Base-by-base conservation (phyloP, 2,797 vertebrate species). In the Pseudochaenichthys georgianus region DNA sequence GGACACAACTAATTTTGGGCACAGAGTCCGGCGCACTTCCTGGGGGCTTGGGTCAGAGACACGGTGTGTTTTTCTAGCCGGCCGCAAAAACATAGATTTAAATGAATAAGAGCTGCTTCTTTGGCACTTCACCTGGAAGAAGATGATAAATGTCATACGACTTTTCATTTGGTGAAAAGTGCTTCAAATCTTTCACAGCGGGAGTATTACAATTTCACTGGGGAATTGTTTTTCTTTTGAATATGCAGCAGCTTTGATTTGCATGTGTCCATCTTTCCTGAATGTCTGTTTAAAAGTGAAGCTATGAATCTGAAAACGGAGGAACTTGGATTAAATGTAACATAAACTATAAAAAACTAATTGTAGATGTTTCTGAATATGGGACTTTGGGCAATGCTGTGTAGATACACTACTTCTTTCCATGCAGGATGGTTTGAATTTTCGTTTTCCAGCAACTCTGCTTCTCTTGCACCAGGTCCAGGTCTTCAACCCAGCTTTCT, bases 401-500 rank as follows among this genome's bases (percentile, higher is more conserved):
- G 34, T 38, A 9, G 34, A 38, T 7, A 9, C 34, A 28, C 3
- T 45, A 3, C 1, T 12, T 5, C 13, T 10, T 54, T 48, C 51
- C 57, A 28, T 31, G 46, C 12, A 43, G 50, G 31, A 45, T 7
- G 34, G 13, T 59, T 64, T 64, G 17, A 31, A 47, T 63, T 13
- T 62, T 11, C 2, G 13, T 50, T 7, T 52, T n/a, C 38, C 41
- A 28, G 23, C 70, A 55, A 23, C 38, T 76, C 13, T 69, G 19
- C 3, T 3, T 57, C 17, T 78, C 17, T 73, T 9, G 23, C 34
- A 17, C 12, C 59, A 99, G 98, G 98, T 99, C 60, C 98, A 99
- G 94, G 96, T 99, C 91, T 99, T 99, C 90, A 99, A 99, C 85
- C 98, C 98, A 8, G 97, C 98, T 6, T 99, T 99, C 95, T 99